Evolutionary conservation across 2,113 vertebrate species (phyloP).

Genomic region (Dromaius novaehollandiae): DNA sequence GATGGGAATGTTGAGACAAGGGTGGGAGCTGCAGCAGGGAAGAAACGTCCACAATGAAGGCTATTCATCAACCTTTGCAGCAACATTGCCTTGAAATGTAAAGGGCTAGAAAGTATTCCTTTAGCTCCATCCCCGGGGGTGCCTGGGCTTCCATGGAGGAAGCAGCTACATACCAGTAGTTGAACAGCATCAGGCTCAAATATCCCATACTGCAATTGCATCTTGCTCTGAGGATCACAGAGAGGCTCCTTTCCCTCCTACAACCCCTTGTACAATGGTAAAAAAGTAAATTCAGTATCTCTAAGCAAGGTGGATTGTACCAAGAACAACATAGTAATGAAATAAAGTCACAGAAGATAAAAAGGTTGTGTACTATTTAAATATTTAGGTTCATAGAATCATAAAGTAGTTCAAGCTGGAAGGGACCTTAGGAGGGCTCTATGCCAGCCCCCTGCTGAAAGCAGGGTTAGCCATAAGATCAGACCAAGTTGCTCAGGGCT

Average conservation of each 20-base stretch:
- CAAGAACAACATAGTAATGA: neutral
- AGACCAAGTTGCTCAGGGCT: neutral
- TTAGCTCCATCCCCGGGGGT: slow-evolving; percentile 55
- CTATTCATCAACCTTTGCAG: slow-evolving; percentile 68
- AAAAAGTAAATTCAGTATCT: slow-evolving; percentile 10
- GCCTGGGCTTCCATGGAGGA: slow-evolving; percentile 40
- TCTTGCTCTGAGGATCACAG: slow-evolving; percentile 29
- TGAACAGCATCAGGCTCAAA: slow-evolving; percentile 5
- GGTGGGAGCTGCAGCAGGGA: slow-evolving; percentile 48
- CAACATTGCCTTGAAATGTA: slow-evolving; percentile 51
- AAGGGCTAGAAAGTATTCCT: slow-evolving; percentile 63
- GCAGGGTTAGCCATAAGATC: neutral
- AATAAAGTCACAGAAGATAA: neutral
- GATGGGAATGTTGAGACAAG: slow-evolving; percentile 67
- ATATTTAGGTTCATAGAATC: neutral
- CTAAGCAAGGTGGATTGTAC: neutral
- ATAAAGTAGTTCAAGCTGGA: neutral
- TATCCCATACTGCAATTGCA: neutral
- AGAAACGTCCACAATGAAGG: slow-evolving; percentile 68
- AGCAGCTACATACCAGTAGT: slow-evolving; percentile 35
- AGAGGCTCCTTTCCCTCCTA: neutral
- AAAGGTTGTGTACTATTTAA: neutral
- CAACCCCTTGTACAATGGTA: neutral
- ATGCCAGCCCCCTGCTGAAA: neutral
- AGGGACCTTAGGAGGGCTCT: neutral